A percentile compares a stretch with the other conserved stretches of the same genome.
These are phyloP conservation scores for Pyrrhosoma nymphula DNA, from an alignment of 2,888 invertebrate species.

Conservation along the genomic window DNA sequence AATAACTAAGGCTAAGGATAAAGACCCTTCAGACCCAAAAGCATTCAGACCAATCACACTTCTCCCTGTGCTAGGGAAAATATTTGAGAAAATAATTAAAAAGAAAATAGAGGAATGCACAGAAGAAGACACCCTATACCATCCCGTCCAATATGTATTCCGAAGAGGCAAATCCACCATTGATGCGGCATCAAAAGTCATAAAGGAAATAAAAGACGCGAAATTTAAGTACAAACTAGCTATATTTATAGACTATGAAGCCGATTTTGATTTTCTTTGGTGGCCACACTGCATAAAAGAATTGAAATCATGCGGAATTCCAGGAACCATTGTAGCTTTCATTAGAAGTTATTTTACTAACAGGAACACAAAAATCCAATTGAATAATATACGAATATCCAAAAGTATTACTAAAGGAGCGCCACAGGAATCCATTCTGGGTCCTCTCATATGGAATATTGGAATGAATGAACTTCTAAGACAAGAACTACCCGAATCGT, in stretches of 20 bases:
- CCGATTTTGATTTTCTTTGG: not conserved
- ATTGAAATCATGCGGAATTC: not conserved
- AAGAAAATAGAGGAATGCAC: not conserved
- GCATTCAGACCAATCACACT: not conserved
- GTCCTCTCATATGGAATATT: no score
- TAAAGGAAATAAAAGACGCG: no score
- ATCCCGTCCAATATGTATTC: not conserved
- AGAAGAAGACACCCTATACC: not conserved
- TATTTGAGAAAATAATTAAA: not conserved
- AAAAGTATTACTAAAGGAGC: no score
- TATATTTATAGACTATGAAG: not conserved
- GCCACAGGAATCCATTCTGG: no score
- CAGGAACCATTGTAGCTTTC: not conserved
- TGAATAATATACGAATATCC: not conserved
- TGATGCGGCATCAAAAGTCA: not conserved
- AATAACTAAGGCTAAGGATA: not conserved
- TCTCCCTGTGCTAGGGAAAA: not conserved
- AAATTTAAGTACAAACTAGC: not conserved
- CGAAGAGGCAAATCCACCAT: not conserved
- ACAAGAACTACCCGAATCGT: no score
- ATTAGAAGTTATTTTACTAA: not conserved
- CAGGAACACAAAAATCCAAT: not conserved
- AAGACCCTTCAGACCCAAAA: not conserved
- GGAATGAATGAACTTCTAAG: no score
- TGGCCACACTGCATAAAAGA: not conserved